Evolutionary conservation across 2,888 invertebrate genomes (phyloP).

Genomic region (Oscheius sp.): DNA sequence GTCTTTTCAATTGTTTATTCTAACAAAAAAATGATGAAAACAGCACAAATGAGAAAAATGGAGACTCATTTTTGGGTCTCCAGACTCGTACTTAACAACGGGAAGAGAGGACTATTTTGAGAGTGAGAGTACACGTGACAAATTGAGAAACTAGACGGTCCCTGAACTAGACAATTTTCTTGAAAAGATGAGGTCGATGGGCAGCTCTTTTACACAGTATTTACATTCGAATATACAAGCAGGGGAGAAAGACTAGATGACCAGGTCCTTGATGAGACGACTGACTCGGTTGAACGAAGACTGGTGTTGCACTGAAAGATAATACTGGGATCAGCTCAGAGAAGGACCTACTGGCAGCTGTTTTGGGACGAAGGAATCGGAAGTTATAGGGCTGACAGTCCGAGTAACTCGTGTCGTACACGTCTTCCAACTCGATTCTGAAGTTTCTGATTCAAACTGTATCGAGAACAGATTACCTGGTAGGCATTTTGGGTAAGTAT

Average conservation of each 20-base stretch:
- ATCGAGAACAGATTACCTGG: constrained; percentile 1
- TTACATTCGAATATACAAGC: constrained; percentile 6
- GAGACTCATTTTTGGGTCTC: neutral
- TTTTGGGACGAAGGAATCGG: constrained; percentile 80
- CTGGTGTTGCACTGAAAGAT: constrained; percentile 19
- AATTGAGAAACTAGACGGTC: constrained; percentile 5
- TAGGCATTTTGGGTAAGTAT: constrained; percentile 88
- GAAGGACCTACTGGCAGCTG: constrained; percentile 35
- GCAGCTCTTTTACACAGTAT: constrained; percentile 5
- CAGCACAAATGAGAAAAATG: constrained; percentile 9
- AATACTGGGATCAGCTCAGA: neutral
- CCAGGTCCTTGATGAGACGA: constrained; percentile 38
- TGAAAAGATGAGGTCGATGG: constrained; percentile 12
- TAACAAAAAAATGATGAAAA: constrained; percentile 10
- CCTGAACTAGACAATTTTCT: constrained; percentile 15
- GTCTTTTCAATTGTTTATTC: constrained; percentile 19
- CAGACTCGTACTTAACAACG: constrained; percentile 27
- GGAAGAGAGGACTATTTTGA: neutral
- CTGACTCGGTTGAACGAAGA: constrained; percentile 31
- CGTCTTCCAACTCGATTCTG: constrained; percentile 84
- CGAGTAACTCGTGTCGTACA: constrained; percentile 91
- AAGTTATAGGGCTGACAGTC: constrained; percentile 97
- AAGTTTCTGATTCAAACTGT: constrained; percentile 3
- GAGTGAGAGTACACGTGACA: constrained; percentile 20
- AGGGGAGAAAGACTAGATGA: constrained; percentile 19